A percentile compares a stretch with the other conserved stretches of the same genome.
phyloP scores from a whole-genome alignment of 2,113 vertebrate species.

The Lontra canadensis region DNA sequence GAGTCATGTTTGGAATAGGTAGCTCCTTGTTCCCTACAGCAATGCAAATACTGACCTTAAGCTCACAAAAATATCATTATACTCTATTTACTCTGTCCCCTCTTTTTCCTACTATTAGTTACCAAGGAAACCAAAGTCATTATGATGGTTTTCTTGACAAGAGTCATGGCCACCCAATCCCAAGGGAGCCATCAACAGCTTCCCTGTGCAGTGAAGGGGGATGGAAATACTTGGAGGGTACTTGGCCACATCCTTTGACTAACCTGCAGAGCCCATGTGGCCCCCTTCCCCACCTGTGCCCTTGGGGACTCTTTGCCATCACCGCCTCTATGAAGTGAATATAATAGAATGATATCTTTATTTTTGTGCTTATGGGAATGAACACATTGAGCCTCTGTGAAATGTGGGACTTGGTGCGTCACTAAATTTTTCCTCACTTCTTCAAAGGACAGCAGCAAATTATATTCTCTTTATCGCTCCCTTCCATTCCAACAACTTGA shows the following conservation, averaged over 20 bases:
- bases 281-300: rapidly evolving
- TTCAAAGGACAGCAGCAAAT: neutral
- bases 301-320: rapidly evolving
- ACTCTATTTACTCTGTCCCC: neutral
- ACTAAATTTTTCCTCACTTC: rapidly evolving
- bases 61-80: rapidly evolving
- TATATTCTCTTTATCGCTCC: rapidly evolving
- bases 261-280: rapidly evolving
- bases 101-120: neutral
- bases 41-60: rapidly evolving
- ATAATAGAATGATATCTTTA: rapidly evolving
- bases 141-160: neutral
- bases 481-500: too few relatives aligned
- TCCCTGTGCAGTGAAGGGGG: neutral
- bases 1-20: rapidly evolving
- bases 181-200: neutral
- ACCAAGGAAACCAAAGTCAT: neutral
- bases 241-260: neutral
- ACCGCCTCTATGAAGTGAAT: rapidly evolving
- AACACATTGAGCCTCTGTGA: neutral
- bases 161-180: rapidly evolving
- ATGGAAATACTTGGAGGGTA: rapidly evolving
- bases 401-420: rapidly evolving
- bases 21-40: too few relatives aligned
- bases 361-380: rapidly evolving